Evolutionary conservation across 2,888 invertebrate species (phyloP).

Genomic region (Cremastobaeus sp.): DNA sequence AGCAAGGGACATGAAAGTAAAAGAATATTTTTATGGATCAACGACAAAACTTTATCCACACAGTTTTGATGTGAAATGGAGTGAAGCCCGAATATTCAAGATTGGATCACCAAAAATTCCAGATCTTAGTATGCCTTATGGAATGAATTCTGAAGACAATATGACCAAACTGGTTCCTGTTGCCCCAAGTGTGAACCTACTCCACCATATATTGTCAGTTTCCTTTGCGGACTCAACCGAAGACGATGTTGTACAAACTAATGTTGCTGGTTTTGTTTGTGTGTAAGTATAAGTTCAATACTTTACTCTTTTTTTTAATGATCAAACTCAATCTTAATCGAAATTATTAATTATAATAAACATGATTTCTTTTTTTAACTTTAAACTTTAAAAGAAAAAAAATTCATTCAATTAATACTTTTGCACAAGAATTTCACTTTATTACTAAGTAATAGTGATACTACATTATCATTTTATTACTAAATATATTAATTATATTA

Average conservation of each 20-base stretch:
- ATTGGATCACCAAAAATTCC: slow-evolving; percentile 96
- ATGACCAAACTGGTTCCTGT: slow-evolving; percentile 92
- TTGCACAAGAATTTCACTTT: too few relatives aligned
- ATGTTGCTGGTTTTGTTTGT: slow-evolving; percentile 93
- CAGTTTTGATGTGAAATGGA: slow-evolving; percentile 95
- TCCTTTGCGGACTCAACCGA: slow-evolving; percentile 90
- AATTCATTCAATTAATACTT: too few relatives aligned
- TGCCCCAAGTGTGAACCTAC: slow-evolving; percentile 85
- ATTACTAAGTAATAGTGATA: too few relatives aligned
- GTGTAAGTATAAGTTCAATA: slow-evolving; percentile 88
- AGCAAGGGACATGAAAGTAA: slow-evolving; percentile 87
- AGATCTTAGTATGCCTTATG: slow-evolving; percentile 97
- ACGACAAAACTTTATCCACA: slow-evolving; percentile 92
- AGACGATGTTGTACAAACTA: slow-evolving; percentile 91
- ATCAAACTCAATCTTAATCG: too few relatives aligned
- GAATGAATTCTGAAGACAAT: slow-evolving; percentile 95
- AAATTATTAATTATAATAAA: too few relatives aligned
- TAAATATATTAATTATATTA: too few relatives aligned
- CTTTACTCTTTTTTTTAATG: too few relatives aligned
- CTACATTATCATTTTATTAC: too few relatives aligned
- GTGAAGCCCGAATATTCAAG: slow-evolving; percentile 93
- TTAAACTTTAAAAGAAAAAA: too few relatives aligned
- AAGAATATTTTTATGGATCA: slow-evolving; percentile 97
- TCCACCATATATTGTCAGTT: slow-evolving; percentile 93
- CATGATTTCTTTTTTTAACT: too few relatives aligned